Evolutionary conservation across 2,113 vertebrate species (phyloP).

Genomic region (Potamarius usumacintae): DNA sequence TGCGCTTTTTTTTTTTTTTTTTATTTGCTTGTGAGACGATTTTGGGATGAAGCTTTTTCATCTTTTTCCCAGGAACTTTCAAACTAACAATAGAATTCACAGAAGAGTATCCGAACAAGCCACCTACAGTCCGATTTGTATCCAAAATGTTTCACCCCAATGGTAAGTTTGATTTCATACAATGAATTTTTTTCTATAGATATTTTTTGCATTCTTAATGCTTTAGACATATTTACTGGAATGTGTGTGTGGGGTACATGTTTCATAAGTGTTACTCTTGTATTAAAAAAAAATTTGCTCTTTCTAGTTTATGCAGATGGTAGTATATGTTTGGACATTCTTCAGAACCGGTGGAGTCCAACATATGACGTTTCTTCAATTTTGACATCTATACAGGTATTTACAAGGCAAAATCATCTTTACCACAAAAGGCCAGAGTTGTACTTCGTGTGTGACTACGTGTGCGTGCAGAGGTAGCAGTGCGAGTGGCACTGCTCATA

Average conservation of each 20-base stretch:
- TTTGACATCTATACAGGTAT: conserved; percentile 99
- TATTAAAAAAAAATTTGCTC: background rate
- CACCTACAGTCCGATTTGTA: conserved; percentile 97
- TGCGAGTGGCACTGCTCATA: background rate
- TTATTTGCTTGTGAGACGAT: background rate
- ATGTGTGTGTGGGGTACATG: too few species aligned
- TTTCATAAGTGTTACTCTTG: too few species aligned
- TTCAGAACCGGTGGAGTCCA: conserved; percentile 99
- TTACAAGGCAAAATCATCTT: background rate
- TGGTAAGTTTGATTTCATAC: conserved; percentile 72
- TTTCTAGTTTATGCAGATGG: conserved; percentile 95
- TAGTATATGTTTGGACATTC: conserved; percentile 99
- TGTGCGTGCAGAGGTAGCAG: too few species aligned
- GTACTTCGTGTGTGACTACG: background rate
- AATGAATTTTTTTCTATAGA: background rate
- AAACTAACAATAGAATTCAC: conserved; percentile 99
- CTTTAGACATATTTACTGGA: background rate
- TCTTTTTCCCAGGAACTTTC: conserved; percentile 84
- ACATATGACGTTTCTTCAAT: conserved; percentile 99
- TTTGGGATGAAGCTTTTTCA: background rate
- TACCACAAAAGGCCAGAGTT: background rate
- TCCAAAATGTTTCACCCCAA: conserved; percentile 99
- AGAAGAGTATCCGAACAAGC: conserved; percentile 99
- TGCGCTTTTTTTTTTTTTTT: background rate
- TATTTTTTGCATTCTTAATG: background rate